Base-by-base conservation (phyloP, 2,797 vertebrate species). In the Cossypha polioptera region DNA sequence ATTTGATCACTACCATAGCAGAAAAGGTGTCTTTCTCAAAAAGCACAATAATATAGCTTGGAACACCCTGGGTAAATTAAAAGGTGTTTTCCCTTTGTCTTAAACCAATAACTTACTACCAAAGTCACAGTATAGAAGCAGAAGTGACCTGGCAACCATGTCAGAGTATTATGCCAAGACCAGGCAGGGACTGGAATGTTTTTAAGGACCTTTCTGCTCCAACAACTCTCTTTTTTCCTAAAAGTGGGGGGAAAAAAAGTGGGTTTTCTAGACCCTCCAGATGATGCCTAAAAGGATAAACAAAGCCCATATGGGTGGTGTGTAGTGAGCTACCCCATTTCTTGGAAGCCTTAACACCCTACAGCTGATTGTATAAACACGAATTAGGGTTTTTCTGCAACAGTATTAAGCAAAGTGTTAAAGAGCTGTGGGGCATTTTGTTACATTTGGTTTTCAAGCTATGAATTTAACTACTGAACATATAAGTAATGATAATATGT, bases 371-470 rank as follows among this genome's bases (percentile, higher is more conserved):
- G 87, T 94, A 95, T 90, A 94, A 96, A 96, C 76, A 95, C 50
- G 73, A 96, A 97, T 97, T 95, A 95, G 94, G 82, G 72, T 83
- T 95, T 81, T 95, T 91, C 91, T 91, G 92, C 79, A 94, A 88
- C 72, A 81, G 76, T 58, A 96, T 95, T 94, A 96, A 96, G 86
- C 57, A 78, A 94, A 95, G 76, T 73, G 51, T 94, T 95, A 88
- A 90, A 96, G 91, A 95, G 85, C 91, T 86, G 94, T 94, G 94
- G 82, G 89, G 91, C 84, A 94, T 94, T 96, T 91, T 94, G 91
- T 88, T 96, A 78, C 87, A 72, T 78, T 96, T 92, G 54, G 87
- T 82, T 92, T 94, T 95, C 89, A 94, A 97, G 91, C 87, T 92
- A 95, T 69, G 94, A 96, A 83, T 94, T 92, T 95, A 96, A 94